phyloP scores from a whole-genome alignment of 2,888 invertebrate species.

The Ophion ventricosus region DNA sequence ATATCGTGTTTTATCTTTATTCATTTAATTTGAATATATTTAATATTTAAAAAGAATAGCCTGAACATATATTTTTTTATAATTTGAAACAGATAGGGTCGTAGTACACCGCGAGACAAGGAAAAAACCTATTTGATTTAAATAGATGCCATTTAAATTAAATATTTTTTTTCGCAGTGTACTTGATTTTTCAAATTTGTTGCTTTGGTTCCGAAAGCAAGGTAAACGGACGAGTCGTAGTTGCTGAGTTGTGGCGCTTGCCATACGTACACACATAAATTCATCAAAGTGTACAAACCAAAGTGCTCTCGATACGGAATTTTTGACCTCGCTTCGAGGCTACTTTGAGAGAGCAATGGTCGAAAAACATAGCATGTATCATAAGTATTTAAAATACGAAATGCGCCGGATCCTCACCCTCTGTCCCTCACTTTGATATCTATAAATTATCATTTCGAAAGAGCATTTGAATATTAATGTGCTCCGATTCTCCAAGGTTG shows the following conservation, averaged over 20 bases:
- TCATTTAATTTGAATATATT: too few species aligned
- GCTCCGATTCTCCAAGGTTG: background rate
- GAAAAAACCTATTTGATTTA: too few species aligned
- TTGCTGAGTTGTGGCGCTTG: background rate
- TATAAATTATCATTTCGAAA: background rate
- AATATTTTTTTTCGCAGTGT: background rate
- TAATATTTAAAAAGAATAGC: too few species aligned
- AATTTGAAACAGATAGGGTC: too few species aligned
- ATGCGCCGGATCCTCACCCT: too few species aligned
- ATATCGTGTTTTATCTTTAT: too few species aligned
- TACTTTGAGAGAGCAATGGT: conserved; percentile 41
- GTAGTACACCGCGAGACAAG: too few species aligned
- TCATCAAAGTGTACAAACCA: conserved; percentile 17
- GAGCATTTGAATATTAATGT: background rate
- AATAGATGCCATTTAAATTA: too few species aligned
- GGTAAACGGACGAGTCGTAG: background rate
- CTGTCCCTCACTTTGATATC: too few species aligned
- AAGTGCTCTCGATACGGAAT: conserved; percentile 42
- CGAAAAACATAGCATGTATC: background rate
- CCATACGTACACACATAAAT: background rate
- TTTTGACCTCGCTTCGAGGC: conserved; percentile 55
- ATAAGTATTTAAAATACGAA: too few species aligned
- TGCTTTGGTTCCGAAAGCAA: background rate
- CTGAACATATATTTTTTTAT: too few species aligned
- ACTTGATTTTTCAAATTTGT: background rate